phyloP scores from a whole-genome alignment of 2,888 invertebrate species.

The Creontiades dilutus region DNA sequence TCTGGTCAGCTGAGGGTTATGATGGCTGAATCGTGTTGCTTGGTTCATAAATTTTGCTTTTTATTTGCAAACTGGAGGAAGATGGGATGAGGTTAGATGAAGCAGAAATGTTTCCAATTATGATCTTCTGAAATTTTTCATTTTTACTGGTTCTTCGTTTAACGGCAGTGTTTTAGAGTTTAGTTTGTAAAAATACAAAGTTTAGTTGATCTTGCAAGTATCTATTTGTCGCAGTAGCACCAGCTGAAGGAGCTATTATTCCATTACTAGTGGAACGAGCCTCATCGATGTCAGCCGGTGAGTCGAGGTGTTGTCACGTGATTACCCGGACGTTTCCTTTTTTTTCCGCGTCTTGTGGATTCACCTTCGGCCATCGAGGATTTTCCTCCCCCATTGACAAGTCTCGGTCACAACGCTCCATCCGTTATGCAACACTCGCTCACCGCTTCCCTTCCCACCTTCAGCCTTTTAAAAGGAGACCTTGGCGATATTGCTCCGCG shows the following conservation, averaged over 20 bases:
- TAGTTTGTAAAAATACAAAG: too few species aligned
- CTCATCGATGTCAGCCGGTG: not conserved
- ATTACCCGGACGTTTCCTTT: not conserved
- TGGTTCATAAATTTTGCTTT: too few species aligned
- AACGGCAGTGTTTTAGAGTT: too few species aligned
- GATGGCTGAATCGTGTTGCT: too few species aligned
- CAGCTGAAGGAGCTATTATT: not conserved
- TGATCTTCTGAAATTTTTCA: too few species aligned
- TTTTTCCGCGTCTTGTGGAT: not conserved
- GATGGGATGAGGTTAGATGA: too few species aligned
- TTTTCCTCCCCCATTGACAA: conserved; percentile 8
- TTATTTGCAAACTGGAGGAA: too few species aligned
- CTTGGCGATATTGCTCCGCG: conserved; percentile 19
- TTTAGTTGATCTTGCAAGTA: too few species aligned
- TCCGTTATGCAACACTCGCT: conserved; percentile 29
- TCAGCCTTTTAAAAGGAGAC: not conserved
- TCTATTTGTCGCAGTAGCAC: too few species aligned
- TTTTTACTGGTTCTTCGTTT: too few species aligned
- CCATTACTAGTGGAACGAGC: not conserved
- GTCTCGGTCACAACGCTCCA: not conserved
- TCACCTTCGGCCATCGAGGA: conserved; percentile 17
- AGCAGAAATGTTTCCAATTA: too few species aligned
- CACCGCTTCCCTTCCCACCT: not conserved
- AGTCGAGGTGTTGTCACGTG: not conserved
- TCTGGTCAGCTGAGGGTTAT: too few species aligned